These are phyloP conservation scores for Diceros bicornis DNA, from an alignment of 2,797 vertebrate species.

Conservation along the genomic window DNA sequence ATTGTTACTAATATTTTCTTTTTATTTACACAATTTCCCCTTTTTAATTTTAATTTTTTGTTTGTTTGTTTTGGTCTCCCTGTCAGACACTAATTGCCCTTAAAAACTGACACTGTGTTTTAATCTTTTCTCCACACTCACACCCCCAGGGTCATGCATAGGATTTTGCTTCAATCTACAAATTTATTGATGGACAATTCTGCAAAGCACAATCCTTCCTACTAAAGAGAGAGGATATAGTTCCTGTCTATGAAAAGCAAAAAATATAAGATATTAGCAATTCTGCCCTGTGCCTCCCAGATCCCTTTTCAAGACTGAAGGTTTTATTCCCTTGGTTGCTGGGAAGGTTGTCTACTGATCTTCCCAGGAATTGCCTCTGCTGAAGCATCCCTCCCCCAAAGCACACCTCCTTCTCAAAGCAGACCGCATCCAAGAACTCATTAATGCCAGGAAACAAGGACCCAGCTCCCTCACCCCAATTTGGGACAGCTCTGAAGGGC, in stretches of 20 bases:
- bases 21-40: neutral
- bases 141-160: neutral
- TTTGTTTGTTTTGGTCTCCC: neutral
- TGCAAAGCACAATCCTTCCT: neutral
- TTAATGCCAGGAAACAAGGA: neutral
- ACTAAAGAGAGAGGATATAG: neutral
- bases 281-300: neutral
- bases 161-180: neutral
- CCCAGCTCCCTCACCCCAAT: neutral
- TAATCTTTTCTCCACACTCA: neutral
- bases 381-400: neutral
- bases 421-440: neutral
- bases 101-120: neutral
- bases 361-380: neutral
- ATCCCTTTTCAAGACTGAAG: neutral
- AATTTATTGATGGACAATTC: neutral
- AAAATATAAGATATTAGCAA: neutral
- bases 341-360: neutral
- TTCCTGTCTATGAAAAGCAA: neutral
- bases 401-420: neutral
- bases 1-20: constrained; percentile 43
- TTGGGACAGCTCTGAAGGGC: neutral
- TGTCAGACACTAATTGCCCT: neutral
- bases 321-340: neutral
- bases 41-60: neutral